A percentile compares a stretch with the other conserved stretches of the same genome.
Conservation (phyloP, 2,888 invertebrate genomes). For the Ecliptopera silaceata region DNA sequence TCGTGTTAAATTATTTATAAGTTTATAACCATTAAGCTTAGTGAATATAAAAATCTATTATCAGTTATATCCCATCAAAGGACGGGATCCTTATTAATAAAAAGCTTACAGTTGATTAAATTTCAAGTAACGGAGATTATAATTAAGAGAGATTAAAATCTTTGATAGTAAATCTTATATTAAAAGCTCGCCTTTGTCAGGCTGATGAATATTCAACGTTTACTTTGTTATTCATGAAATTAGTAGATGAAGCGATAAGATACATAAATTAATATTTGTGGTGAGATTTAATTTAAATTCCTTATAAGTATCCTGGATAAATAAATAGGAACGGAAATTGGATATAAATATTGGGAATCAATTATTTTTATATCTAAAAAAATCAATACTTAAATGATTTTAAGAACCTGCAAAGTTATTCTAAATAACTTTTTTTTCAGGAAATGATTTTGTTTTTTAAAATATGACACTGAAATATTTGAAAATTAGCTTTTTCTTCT, state of each 20-base stretch:
- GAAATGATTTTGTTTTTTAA: no score
- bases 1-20: no score
- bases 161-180: slow-evolving; percentile 45
- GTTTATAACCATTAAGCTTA: slow-evolving; percentile 5
- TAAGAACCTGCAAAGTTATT: no score
- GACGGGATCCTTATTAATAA: slow-evolving; percentile 16
- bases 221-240: slow-evolving; percentile 26
- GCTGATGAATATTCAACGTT: slow-evolving; percentile 23
- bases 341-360: not conserved
- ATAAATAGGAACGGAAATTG: not conserved
- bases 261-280: slow-evolving; percentile 12
- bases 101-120: slow-evolving; percentile 54
- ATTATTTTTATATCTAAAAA: no score
- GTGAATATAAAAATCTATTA: slow-evolving; percentile 41
- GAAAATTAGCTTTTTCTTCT: no score
- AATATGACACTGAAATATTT: no score
- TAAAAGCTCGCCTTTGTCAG: slow-evolving; percentile 36
- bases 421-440: no score
- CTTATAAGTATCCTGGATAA: not conserved
- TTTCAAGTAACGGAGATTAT: slow-evolving; percentile 59
- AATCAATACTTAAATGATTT: no score
- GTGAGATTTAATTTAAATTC: slow-evolving; percentile 16
- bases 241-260: slow-evolving; percentile 25
- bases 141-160: slow-evolving; percentile 57
- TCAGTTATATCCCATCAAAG: slow-evolving; percentile 17